Conservation (phyloP, 2,888 invertebrate genomes). For the Monopis laevigella region DNA sequence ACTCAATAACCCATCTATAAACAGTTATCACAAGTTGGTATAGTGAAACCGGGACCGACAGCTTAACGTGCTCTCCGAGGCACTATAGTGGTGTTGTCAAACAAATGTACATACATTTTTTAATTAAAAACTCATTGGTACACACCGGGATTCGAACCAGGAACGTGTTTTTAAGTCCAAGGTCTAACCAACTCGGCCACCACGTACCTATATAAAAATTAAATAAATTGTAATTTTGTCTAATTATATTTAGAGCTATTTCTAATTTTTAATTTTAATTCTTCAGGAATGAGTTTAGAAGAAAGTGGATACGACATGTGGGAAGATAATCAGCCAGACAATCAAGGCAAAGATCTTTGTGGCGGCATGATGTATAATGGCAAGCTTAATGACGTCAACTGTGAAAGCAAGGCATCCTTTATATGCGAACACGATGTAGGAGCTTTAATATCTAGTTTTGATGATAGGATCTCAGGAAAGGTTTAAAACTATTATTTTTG, state of each 20-base stretch:
- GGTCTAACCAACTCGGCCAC: not conserved
- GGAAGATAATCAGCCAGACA: conserved; percentile 13
- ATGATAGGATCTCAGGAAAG: not conserved
- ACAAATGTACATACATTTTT: no score
- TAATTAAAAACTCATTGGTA: no score
- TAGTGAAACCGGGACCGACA: no score
- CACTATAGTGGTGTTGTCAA: no score
- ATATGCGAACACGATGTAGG: conserved; percentile 15
- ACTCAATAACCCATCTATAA: no score
- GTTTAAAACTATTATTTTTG: no score
- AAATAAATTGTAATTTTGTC: not conserved
- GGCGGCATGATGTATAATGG: conserved; percentile 12
- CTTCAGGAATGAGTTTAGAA: not conserved
- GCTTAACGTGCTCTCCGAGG: no score
- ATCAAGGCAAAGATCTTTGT: conserved; percentile 10
- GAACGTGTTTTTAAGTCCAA: no score
- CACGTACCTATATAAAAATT: not conserved
- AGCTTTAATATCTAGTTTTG: conserved; percentile 10
- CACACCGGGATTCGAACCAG: no score
- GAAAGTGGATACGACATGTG: conserved; percentile 21
- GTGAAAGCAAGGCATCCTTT: conserved; percentile 8
- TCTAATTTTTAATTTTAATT: not conserved
- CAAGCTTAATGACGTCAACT: conserved; percentile 12
- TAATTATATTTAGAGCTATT: not conserved
- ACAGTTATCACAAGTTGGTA: no score